Base-by-base conservation (phyloP, 2,888 invertebrate species). In the Neoaliturus tenellus region DNA sequence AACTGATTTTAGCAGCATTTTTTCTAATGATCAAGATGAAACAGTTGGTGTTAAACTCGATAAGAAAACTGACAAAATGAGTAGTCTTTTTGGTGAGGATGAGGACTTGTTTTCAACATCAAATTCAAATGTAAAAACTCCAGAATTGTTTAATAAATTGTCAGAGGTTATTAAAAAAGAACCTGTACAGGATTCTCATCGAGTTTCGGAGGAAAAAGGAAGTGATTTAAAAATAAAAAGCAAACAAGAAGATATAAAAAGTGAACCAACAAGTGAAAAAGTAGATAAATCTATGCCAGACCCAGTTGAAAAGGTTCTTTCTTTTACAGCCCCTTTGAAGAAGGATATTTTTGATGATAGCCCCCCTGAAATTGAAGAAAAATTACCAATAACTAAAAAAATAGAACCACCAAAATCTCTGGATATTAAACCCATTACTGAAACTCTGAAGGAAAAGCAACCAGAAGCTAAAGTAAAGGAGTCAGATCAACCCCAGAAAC, bases 361-460 rank as follows among this genome's bases (percentile, higher is more conserved):
- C 12, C 20, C 20, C 1, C 1, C 17, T 71, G 23, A 71, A 33
- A 71, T n/a, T 71, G 71, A 39, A 71, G 39, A 71, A 4, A 62
- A 71, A 23, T 10, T 31, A n/a, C 28, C 41, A 25, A 48, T 1
- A 25, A 14, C 28, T 28, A 44, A 75, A 44, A 85, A 86, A 81
- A 80, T 78, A 35, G 80, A 86, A 85, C 85, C 85, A n/a, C 86
- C 86, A 41, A 85, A 84, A 73, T 85, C 87, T 25, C 83, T 87
- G 23, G 85, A 85, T 62, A 75, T 75, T 28, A 75, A 44, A 48
- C 75, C 75, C 5, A 75, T 44, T 35, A 0, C 28, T 14, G 71
- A 39, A 8, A 71, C 20, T 1, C 17, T 75, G 44, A 25, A 23
- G 25, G 28, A 10, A 48, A 17, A 75, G 12, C 12, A 75, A 75